Evolutionary conservation across 1,140 invertebrate genomes (phyloP).

Genomic region (Drosophila repleta): DNA sequence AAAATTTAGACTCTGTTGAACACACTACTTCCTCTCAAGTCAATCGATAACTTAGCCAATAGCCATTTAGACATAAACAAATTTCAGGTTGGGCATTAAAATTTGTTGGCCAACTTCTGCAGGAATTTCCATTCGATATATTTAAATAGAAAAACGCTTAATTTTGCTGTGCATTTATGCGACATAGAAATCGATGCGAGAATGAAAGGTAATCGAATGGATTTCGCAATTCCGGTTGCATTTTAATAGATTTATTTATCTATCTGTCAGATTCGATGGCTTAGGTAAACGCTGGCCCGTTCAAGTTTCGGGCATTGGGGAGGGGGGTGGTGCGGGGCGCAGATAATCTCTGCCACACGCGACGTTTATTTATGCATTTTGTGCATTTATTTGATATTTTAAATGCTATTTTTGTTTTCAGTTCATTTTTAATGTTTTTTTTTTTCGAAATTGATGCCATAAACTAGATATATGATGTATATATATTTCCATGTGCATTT

Average conservation of each 20-base stretch:
- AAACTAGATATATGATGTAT: neutral
- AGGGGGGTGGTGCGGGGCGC: too few relatives aligned
- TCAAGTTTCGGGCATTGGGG: neutral
- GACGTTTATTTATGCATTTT: neutral
- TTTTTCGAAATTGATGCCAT: neutral
- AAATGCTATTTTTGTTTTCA: neutral
- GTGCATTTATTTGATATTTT: neutral
- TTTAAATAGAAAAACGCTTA: neutral
- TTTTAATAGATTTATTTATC: slow-evolving; percentile 12
- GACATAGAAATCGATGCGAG: neutral
- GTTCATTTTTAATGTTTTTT: neutral
- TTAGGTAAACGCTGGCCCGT: slow-evolving; percentile 3
- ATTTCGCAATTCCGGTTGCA: neutral
- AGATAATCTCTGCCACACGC: neutral
- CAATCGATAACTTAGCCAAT: too few relatives aligned
- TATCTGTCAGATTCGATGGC: slow-evolving; percentile 2
- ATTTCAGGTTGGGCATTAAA: too few relatives aligned
- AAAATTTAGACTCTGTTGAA: too few relatives aligned
- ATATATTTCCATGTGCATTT: too few relatives aligned
- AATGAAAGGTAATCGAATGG: neutral
- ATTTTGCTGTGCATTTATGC: neutral
- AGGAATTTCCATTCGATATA: neutral
- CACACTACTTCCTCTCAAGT: too few relatives aligned
- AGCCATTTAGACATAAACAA: too few relatives aligned
- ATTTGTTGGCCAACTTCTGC: too few relatives aligned